Percentiles rank a stretch among this genome's conserved stretches.
Conservation (phyloP, 2,888 invertebrate genomes). For the Nebria brevicollis region DNA sequence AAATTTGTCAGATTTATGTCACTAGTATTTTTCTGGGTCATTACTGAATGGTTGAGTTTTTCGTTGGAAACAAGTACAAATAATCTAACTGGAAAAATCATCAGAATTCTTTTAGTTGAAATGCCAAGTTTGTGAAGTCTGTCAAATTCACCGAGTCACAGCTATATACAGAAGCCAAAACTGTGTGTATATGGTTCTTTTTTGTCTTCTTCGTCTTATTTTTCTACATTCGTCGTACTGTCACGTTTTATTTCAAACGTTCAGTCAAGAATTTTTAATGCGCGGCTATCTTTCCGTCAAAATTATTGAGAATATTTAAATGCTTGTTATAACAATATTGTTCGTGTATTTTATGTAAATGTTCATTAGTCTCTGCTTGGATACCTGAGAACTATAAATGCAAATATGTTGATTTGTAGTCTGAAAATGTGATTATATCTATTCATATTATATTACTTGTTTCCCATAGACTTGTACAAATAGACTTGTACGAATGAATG, state of each 20-base stretch:
- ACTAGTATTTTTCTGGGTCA: background rate
- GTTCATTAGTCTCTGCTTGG: no score
- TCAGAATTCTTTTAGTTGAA: background rate
- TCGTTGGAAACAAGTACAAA: background rate
- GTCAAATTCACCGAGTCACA: background rate
- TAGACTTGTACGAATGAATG: no score
- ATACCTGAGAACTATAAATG: no score
- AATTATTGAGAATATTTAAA: background rate
- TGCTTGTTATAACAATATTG: background rate
- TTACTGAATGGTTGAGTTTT: background rate
- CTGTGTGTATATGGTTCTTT: background rate
- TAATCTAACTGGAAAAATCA: background rate
- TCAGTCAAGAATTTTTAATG: background rate
- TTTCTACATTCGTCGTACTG: background rate
- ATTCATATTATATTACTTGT: no score
- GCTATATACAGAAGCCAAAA: background rate
- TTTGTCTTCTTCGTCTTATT: background rate
- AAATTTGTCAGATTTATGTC: no score
- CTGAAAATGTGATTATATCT: no score
- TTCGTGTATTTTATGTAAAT: background rate
- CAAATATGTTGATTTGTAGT: no score
- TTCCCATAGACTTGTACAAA: no score
- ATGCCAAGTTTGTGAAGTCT: background rate
- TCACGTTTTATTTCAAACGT: background rate
- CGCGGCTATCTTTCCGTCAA: background rate